Evolutionary conservation across 2,113 vertebrate species (phyloP), one percentile per base, ranked within the genome.

Genomic region (Misgurnus mizolepis): DNA sequence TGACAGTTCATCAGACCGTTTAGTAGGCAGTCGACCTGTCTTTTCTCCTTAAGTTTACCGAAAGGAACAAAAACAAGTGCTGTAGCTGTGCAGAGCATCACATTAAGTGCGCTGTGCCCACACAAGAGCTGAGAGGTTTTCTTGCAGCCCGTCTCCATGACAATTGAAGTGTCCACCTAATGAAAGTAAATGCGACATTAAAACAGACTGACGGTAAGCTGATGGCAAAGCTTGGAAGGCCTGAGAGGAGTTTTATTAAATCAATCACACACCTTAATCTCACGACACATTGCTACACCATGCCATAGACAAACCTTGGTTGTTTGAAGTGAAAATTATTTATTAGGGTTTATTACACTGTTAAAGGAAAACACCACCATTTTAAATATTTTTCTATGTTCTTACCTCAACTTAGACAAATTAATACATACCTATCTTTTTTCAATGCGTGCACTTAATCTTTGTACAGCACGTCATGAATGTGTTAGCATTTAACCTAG

Each of bases 151-250:
- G 82, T 84, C 71, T 53, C 75, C 66, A 80, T 80, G 73, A 80
- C 74, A n/a, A 83, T 66, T 80, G 22, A 43, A 82, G 79, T 56
- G 56, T 76, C 71, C 65, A 64, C 47, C 73, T 78, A 85, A 80
- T 84, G 79, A 82, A 74, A 82, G 77, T 69, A 82, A 78, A 84
- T 87, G 82, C 79, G 67, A 68, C 81, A 82, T 78, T 79, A 55
- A 79, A 81, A 83, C 61, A 76, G 69, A 55, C 75, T 83, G 65
- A 49, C 76, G 67, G 69, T 72, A 71, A 66, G 74, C 67, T 74
- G 40, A 76, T 40, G 76, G 39, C 4, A 58, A 67, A 56, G 43
- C 15, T 18, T 12, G 41, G 62, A 67, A 49, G 22, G 10, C 61
- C 53, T 66, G 65, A 50, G 4, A 62, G 47, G 79, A 71, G 69